These are phyloP conservation scores for cattle (Bos taurus) DNA, from an alignment of 2,113 vertebrate species.

Conservation along the genomic window DNA sequence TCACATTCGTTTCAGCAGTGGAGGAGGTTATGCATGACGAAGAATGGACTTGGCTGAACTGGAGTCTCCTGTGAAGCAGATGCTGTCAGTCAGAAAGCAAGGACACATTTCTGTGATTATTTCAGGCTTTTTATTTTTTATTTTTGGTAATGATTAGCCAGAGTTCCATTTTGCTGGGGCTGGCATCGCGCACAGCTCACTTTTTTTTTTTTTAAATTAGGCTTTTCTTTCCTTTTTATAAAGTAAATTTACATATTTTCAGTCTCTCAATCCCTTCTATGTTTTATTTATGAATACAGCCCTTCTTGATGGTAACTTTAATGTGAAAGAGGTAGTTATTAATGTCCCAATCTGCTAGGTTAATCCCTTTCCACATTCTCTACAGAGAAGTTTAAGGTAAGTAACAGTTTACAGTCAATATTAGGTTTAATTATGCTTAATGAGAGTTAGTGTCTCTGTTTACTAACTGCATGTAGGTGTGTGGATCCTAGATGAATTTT, in stretches of 20 bases:
- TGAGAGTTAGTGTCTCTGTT: slow-evolving; percentile 80
- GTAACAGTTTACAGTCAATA: slow-evolving; percentile 84
- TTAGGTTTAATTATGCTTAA: slow-evolving; percentile 86
- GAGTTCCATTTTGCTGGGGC: slow-evolving; percentile 78
- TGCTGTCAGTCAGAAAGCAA: slow-evolving; percentile 80
- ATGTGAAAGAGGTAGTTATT: slow-evolving; percentile 82
- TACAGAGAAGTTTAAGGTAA: slow-evolving; percentile 83
- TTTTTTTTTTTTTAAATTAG: slow-evolving; percentile 73
- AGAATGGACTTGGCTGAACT: slow-evolving; percentile 62
- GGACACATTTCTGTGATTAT: slow-evolving; percentile 75
- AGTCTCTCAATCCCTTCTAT: slow-evolving; percentile 77
- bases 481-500: slow-evolving; percentile 76
- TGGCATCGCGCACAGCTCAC: slow-evolving; percentile 76
- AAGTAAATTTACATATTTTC: slow-evolving; percentile 69
- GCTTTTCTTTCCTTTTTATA: slow-evolving; percentile 70
- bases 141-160: slow-evolving; percentile 81
- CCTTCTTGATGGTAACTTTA: slow-evolving; percentile 80
- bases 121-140: slow-evolving; percentile 67
- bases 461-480: slow-evolving; percentile 81
- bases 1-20: slow-evolving; percentile 59
- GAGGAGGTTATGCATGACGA: slow-evolving; percentile 66
- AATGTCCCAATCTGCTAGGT: slow-evolving; percentile 79
- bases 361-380: slow-evolving; percentile 79
- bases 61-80: slow-evolving; percentile 47
- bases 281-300: slow-evolving; percentile 86